Evolutionary conservation across 2,113 vertebrate genomes (phyloP).

Genomic region (Elanoides forficatus): DNA sequence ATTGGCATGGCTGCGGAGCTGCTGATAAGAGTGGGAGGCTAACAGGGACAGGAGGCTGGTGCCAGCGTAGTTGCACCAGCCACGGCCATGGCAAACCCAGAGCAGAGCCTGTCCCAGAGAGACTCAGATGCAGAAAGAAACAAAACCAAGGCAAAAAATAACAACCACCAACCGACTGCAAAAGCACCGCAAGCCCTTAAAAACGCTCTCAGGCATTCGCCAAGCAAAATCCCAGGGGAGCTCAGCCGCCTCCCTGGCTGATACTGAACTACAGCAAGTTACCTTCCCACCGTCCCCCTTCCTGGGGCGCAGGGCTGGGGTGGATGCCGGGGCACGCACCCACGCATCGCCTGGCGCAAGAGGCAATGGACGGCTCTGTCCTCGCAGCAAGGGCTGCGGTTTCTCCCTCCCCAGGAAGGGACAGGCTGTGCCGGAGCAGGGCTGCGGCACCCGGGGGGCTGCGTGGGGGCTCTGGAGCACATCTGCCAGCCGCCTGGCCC

Average conservation of each 20-base stretch:
- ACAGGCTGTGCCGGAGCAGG: not conserved
- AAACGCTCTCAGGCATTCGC: not conserved
- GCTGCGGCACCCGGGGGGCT: not conserved
- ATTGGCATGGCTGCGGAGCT: not conserved
- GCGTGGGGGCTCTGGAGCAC: not conserved
- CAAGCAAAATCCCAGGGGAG: not conserved
- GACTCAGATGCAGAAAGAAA: not conserved
- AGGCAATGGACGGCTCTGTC: rapidly evolving
- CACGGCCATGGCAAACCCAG: not conserved
- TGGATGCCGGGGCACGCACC: not conserved
- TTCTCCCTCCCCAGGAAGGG: not conserved
- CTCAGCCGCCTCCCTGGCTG: not conserved
- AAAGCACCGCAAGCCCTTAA: not conserved
- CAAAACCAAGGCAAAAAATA: not conserved
- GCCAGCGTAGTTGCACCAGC: not conserved
- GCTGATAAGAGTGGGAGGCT: not conserved
- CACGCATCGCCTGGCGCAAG: rapidly evolving
- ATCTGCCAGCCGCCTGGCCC: conserved; percentile 35
- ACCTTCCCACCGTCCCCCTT: not conserved
- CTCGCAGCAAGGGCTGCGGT: not conserved
- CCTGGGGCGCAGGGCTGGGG: not conserved
- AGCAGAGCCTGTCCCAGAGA: not conserved
- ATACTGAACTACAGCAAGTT: not conserved
- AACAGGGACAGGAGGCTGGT: rapidly evolving
- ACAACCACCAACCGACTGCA: not conserved